Conservation (phyloP, 2,888 invertebrate genomes). For the Lasioglossum malachurum region DNA sequence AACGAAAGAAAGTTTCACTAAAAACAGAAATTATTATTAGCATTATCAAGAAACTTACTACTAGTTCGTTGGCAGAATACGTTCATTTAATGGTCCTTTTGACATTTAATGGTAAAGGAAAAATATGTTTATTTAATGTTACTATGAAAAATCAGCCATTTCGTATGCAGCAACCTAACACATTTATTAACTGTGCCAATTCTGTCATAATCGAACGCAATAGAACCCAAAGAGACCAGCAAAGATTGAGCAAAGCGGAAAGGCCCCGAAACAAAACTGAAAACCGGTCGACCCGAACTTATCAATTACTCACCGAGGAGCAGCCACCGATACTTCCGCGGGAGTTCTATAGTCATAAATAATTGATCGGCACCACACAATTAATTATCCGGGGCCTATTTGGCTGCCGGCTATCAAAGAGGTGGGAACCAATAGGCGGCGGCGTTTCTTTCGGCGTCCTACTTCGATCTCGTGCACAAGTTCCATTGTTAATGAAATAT, state of each 20-base stretch:
- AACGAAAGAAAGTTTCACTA: too few relatives aligned
- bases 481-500: conserved; percentile 64
- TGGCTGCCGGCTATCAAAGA: conserved; percentile 36
- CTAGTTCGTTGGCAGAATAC: not conserved
- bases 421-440: conserved; percentile 16
- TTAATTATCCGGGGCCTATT: conserved; percentile 54
- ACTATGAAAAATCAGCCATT: too few relatives aligned
- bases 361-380: conserved; percentile 52
- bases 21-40: too few relatives aligned
- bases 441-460: conserved; percentile 16
- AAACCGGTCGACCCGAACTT: conserved; percentile 1
- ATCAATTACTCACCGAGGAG: conserved; percentile 25
- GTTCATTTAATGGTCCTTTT: too few relatives aligned
- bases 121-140: not conserved
- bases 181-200: too few relatives aligned
- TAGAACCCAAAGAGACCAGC: not conserved
- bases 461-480: conserved; percentile 37
- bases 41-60: too few relatives aligned
- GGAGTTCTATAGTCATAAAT: conserved; percentile 9
- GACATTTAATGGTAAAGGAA: too few relatives aligned
- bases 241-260: not conserved
- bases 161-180: too few relatives aligned
- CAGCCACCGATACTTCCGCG: not conserved
- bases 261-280: not conserved
- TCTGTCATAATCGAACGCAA: too few relatives aligned